Evolutionary conservation across 1,140 invertebrate genomes (phyloP).

Genomic region (Meteorus sp.): DNA sequence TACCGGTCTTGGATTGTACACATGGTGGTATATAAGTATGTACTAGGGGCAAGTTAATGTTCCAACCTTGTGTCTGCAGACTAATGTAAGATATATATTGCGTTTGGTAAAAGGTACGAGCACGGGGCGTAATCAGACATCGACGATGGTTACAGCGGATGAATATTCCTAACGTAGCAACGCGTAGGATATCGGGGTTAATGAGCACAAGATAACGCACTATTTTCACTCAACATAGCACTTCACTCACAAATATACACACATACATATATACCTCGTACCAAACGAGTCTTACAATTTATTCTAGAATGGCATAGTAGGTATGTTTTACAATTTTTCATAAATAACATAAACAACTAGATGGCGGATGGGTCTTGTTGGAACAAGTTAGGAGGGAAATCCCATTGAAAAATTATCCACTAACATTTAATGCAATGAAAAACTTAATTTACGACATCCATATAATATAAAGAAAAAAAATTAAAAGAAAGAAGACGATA

Average conservation of each 20-base stretch:
- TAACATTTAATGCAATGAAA: no score
- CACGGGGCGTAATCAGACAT: background rate
- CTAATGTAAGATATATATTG: constrained; percentile 13
- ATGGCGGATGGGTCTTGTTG: no score
- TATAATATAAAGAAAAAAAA: no score
- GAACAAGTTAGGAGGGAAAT: no score
- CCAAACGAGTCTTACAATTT: constrained; percentile 12
- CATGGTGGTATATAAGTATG: background rate
- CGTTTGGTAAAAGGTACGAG: constrained; percentile 11
- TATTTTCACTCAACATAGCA: background rate
- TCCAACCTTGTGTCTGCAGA: constrained; percentile 6
- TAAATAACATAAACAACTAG: no score
- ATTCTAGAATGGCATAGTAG: no score
- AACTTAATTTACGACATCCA: no score
- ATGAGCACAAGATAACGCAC: constrained; percentile 8
- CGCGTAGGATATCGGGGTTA: constrained; percentile 16
- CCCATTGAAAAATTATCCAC: no score
- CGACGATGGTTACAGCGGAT: constrained; percentile 7
- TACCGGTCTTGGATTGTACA: constrained; percentile 10
- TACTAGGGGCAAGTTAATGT: constrained; percentile 12
- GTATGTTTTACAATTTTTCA: no score
- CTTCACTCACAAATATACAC: no score
- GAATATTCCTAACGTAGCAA: constrained; percentile 5
- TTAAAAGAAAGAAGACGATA: no score
- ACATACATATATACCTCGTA: constrained; percentile 2